Base-by-base conservation (phyloP, 2,888 invertebrate genomes). In the Phortica okadai region DNA sequence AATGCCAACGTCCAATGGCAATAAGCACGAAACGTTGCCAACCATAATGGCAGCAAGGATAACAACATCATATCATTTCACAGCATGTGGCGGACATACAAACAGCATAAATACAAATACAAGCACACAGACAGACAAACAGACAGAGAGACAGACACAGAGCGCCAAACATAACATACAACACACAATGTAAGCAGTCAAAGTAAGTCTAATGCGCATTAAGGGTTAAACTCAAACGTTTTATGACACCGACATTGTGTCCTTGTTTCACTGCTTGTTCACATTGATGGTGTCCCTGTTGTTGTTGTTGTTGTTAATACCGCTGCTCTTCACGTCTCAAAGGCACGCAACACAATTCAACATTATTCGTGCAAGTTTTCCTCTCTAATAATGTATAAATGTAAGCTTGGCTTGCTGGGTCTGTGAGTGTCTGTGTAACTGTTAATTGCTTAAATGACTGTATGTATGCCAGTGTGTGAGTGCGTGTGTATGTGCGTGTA, bases 181-280 rank as follows among this genome's bases (percentile, higher is more conserved):
- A 66, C 14, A 66, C n/a, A 42, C 5, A 66, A 66, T 25, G 25
- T 45, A 16, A n/a, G 50, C 69, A 50, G 54, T 56, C 33, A 54
- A 56, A 56, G 54, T 33, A 72, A 72, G 69, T 69, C 82, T 80
- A 85, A 84, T 83, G 79, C 80, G 82, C 83, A 83, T 86, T 85
- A 82, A 83, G 87, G 85, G 85, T 85, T 85, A 85, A 84, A 82
- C 85, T 80, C 87, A 85, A 85, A 79, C 85, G 82, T 82, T 85
- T 85, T 82, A 54, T 72, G 69, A 16, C 25, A 33, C 33, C 77
- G 64, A 74, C 76, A 73, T 73, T 75, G 66, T 83, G 80, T 77
- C 79, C 80, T 80, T 83, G 83, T 84, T 75, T 75, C 56, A 73
- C 72, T 45, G 33, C 14, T 10, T 70, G 64, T 44, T 25, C 33